Evolutionary conservation across 2,113 vertebrate species (phyloP).

Genomic region (Paracyprichromis sp.): DNA sequence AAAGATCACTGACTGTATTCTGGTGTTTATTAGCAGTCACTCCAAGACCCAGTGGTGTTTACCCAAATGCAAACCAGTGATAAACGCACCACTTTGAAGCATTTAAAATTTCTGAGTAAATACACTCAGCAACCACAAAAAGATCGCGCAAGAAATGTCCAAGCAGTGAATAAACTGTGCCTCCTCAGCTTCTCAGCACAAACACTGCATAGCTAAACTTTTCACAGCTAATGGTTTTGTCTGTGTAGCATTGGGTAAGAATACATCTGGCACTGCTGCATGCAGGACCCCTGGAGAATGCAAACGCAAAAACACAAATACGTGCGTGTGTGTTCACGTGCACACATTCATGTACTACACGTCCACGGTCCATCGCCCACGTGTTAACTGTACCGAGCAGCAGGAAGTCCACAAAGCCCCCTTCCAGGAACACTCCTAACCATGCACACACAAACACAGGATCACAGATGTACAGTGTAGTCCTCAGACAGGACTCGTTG

Average conservation of each 20-base stretch:
- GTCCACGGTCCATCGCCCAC: not conserved
- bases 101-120: not conserved
- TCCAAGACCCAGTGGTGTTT: not conserved
- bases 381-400: slow-evolving; percentile 34
- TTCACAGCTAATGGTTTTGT: slow-evolving; percentile 1
- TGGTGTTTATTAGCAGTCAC: not conserved
- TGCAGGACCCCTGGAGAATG: slow-evolving; percentile 1
- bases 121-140: not conserved
- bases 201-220: slow-evolving; percentile 1
- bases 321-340: not conserved
- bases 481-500: not conserved
- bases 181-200: not conserved
- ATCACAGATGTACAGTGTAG: slow-evolving; percentile 14
- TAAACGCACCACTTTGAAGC: not conserved
- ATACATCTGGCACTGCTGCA: slow-evolving; percentile 30
- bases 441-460: not conserved
- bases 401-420: slow-evolving; percentile 48
- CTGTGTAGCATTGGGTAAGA: not conserved
- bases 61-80: not conserved
- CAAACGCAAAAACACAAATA: slow-evolving; percentile 8
- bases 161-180: not conserved
- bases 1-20: not conserved
- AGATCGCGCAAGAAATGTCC: not conserved
- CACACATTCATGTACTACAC: not conserved
- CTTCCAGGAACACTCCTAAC: slow-evolving; percentile 51